Conservation (phyloP, 2,113 vertebrate species). For the Pantherophis guttatus region DNA sequence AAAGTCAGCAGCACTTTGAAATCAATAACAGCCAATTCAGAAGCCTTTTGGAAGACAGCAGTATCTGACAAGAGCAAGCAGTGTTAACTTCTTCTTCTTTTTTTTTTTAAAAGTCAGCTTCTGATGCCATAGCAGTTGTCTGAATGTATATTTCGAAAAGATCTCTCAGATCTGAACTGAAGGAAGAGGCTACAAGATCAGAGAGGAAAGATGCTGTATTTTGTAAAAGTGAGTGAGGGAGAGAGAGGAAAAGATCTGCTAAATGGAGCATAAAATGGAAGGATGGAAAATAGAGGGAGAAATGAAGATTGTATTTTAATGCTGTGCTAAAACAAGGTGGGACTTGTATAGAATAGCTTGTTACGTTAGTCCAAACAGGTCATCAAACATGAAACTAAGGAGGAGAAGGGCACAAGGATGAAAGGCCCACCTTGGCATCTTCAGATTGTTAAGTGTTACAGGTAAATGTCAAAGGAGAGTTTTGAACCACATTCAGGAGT, state of each 20-base stretch:
- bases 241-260: neutral
- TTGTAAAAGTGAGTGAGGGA: neutral
- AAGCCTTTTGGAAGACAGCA: conserved; percentile 20
- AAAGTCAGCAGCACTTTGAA: conserved; percentile 26
- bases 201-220: neutral
- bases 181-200: conserved; percentile 8
- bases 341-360: neutral
- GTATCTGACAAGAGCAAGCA: conserved; percentile 28
- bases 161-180: conserved; percentile 17
- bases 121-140: conserved; percentile 6
- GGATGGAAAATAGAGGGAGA: neutral
- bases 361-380: neutral
- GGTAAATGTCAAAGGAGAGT: neutral
- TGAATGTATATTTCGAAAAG: conserved; percentile 26
- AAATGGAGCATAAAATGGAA: neutral
- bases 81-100: conserved; percentile 6
- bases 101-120: conserved; percentile 11
- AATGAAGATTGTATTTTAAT: conserved; percentile 18
- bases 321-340: neutral
- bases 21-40: conserved; percentile 45
- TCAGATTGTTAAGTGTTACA: neutral
- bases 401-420: neutral
- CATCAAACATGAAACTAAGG: neutral
- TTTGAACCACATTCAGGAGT: neutral
- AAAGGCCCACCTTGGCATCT: neutral